Base-by-base conservation (phyloP, 1,140 invertebrate species). In the Bombus affinis region DNA sequence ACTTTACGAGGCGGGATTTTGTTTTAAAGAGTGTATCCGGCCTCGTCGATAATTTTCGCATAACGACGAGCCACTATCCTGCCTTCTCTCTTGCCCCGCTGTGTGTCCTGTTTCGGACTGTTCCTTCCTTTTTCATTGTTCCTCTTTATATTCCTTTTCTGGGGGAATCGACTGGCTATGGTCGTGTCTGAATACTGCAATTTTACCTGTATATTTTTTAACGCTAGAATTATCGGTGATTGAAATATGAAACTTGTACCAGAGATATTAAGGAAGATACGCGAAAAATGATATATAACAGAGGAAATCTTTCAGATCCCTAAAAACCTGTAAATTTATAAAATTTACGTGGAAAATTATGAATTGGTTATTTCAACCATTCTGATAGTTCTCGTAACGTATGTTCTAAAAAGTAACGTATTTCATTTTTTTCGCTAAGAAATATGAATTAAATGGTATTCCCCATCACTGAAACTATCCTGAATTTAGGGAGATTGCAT, bases 1-100 rank as follows among this genome's bases (percentile, higher is more conserved):
- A 95, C 92, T 94, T 95, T 95, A 95, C 92, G 94, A 94, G 89
- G 83, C 86, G 90, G 92, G 92, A 94, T 95, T 90, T 90, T 95
- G 94, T 95, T 94, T 95, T 94, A 94, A 94, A 93, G 91, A 93
- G 93, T 93, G 75, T 83, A 89, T 83, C 91, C 92, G 91, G 85
- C 83, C 83, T 90, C 83, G 91, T 92, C 92, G 93, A 94, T 94
- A 93, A 94, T 94, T 94, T 93, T 91, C 89, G 59, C 81, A 83
- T 90, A 88, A 90, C 88, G 86, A 90, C 83, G 86, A 87, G 77
- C 68, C 86, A 81, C 74, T 75, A 59, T 81, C 57, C 77, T 76
- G 6, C 71, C 83, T 73, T 39, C 65, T 10, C 32, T 62, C 37
- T 42, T 59, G 32, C 47, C 18, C 18, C 6, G 18, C 47, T 8